Conservation (phyloP, 1,140 invertebrate genomes). For the Arctopsyche grandis region DNA sequence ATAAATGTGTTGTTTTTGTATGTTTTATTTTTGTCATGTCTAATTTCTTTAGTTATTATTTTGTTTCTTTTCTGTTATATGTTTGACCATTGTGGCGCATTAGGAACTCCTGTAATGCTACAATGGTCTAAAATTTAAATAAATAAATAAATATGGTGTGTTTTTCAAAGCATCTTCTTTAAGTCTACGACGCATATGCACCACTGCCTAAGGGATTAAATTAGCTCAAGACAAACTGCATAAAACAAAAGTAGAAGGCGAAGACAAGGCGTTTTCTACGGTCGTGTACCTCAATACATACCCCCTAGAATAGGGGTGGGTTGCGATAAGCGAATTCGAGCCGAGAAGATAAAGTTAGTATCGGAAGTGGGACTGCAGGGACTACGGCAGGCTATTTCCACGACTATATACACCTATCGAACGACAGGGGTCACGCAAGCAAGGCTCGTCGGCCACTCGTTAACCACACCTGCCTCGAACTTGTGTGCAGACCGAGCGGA, state of each 20-base stretch:
- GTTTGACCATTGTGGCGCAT: no score
- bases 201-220: no score
- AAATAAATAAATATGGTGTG: no score
- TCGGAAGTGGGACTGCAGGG: background rate
- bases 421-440: background rate
- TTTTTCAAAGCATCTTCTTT: no score
- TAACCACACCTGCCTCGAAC: slow-evolving; percentile 22
- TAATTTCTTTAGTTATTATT: no score
- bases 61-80: no score
- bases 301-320: background rate
- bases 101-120: no score
- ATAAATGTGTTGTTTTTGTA: no score
- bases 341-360: slow-evolving; percentile 13
- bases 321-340: slow-evolving; percentile 20
- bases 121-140: no score
- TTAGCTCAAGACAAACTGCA: no score
- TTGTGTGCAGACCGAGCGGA: background rate
- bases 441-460: background rate
- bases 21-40: no score
- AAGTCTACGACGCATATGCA: no score
- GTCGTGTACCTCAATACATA: background rate
- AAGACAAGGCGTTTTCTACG: background rate
- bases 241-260: background rate
- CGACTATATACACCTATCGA: background rate
- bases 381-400: background rate